Evolutionary conservation across 2,888 invertebrate species (phyloP).

Genomic region (Drosophila histrio): DNA sequence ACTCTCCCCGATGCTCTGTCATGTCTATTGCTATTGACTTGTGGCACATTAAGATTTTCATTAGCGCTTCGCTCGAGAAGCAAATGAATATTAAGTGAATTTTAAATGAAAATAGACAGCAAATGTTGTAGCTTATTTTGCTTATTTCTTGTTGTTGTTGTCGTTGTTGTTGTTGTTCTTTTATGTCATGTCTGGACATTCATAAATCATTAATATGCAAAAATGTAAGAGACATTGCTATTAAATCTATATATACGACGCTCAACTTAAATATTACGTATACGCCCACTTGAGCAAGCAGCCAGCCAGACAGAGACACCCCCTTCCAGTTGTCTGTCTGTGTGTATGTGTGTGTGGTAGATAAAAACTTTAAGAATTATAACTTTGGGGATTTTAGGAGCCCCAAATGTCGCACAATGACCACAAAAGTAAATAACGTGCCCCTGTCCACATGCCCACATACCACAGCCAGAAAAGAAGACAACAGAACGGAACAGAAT

Average conservation of each 20-base stretch:
- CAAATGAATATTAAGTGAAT: constrained; percentile 70
- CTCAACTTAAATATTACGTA: constrained; percentile 62
- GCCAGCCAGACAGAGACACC: constrained; percentile 35
- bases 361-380: constrained; percentile 78
- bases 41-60: constrained; percentile 60
- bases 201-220: constrained; percentile 75
- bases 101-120: constrained; percentile 69
- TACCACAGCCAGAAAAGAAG: constrained; percentile 5
- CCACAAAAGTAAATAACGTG: constrained; percentile 76
- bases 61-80: constrained; percentile 41
- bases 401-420: constrained; percentile 64
- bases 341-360: constrained; percentile 38
- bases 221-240: constrained; percentile 25
- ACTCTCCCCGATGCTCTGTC: neutral
- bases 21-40: constrained; percentile 35
- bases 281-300: constrained; percentile 68
- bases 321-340: constrained; percentile 7
- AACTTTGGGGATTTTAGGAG: constrained; percentile 72
- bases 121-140: constrained; percentile 26
- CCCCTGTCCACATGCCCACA: constrained; percentile 20
- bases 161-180: constrained; percentile 18
- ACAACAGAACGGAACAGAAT: constrained; percentile 11
- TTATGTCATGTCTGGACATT: constrained; percentile 47
- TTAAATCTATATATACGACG: constrained; percentile 30
- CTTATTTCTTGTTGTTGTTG: constrained; percentile 14